phyloP scores from a whole-genome alignment of 64 coral and sea anemone species.

The Dendronephthya gigantea region DNA sequence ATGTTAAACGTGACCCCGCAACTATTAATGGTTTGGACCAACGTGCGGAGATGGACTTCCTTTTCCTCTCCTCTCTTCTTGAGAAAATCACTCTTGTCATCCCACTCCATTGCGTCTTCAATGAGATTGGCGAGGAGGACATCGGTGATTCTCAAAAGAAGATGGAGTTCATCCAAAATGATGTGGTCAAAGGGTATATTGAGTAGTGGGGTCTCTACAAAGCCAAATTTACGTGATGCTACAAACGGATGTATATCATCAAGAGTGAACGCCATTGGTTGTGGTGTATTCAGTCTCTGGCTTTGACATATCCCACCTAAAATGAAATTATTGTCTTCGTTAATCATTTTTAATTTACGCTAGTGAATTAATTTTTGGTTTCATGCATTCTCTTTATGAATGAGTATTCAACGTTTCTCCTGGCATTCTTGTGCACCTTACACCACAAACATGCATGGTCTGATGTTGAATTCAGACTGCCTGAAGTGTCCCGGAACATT shows the following conservation, averaged over 20 bases:
- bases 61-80: constrained; percentile 18
- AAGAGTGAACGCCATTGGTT: background rate
- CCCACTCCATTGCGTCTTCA: constrained; percentile 37
- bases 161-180: constrained; percentile 46
- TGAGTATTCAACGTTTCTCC: background rate
- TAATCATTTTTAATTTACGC: too few species aligned
- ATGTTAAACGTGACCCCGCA: constrained; percentile 54
- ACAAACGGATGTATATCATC: background rate
- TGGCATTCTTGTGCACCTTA: constrained; percentile 13
- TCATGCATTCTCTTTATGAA: too few species aligned
- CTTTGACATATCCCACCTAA: background rate
- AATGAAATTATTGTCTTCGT: background rate
- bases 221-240: background rate
- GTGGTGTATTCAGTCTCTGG: background rate
- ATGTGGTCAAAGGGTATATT: constrained; percentile 46
- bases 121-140: constrained; percentile 34
- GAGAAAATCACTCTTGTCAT: constrained; percentile 33
- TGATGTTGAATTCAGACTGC: background rate
- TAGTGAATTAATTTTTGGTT: too few species aligned
- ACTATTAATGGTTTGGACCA: constrained; percentile 34
- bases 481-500: too few species aligned
- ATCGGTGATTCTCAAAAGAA: constrained; percentile 42
- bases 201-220: constrained; percentile 26
- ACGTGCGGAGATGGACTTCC: background rate
- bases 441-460: constrained; percentile 34